Conservation (phyloP, 2,888 invertebrate genomes). For the Mantis religiosa region DNA sequence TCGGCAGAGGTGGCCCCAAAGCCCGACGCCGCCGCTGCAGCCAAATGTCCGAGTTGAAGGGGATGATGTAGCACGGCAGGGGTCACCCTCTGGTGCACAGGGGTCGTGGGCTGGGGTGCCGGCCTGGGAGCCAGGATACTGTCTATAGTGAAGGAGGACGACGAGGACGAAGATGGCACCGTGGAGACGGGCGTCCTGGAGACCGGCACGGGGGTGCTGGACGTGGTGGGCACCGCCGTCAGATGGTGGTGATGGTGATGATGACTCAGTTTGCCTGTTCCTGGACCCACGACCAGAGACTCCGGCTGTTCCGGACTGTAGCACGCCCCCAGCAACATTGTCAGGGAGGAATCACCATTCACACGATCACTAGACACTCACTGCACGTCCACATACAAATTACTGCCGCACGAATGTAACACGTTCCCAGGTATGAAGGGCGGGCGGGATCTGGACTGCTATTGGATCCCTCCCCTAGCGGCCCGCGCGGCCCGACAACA, state of each 20-base stretch:
- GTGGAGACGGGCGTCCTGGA: conserved; percentile 3
- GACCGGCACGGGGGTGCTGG: background rate
- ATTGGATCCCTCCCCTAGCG: background rate
- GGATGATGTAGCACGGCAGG: conserved; percentile 51
- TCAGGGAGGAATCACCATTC: background rate
- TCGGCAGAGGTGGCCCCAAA: conserved; percentile 64
- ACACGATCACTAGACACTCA: background rate
- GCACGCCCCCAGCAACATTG: conserved; percentile 20
- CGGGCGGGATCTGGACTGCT: background rate
- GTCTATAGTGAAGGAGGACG: conserved; percentile 76
- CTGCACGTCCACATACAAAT: background rate
- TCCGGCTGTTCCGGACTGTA: conserved; percentile 21
- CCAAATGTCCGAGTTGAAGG: conserved; percentile 58
- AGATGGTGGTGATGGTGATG: conserved; percentile 11
- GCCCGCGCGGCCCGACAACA: background rate
- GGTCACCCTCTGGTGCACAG: conserved; percentile 35
- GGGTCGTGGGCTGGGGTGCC: conserved; percentile 40
- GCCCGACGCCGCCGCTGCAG: conserved; percentile 56
- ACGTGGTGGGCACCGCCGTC: background rate
- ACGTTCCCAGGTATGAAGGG: background rate
- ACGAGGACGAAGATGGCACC: conserved; percentile 39
- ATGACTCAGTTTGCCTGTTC: background rate
- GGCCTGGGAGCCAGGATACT: conserved; percentile 75
- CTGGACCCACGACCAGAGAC: background rate
- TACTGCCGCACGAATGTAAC: background rate